Evolutionary conservation across 1,140 invertebrate genomes (phyloP), one percentile per base, ranked within the genome.

Genomic region (Bilobella aurantiaca): DNA sequence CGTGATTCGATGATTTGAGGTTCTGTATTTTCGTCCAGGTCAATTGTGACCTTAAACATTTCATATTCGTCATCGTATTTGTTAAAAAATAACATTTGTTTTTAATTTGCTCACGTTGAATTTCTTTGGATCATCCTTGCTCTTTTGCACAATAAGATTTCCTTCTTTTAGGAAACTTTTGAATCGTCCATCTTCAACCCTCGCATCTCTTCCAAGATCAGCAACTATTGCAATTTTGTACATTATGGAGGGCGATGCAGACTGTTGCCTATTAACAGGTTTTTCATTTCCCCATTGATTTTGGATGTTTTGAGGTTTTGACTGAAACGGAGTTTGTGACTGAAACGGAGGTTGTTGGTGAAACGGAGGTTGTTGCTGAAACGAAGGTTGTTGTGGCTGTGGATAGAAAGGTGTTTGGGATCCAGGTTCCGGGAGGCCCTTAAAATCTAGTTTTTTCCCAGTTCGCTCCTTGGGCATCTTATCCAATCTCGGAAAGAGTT

Each of bases 1-100:
- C 74, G 84, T 0, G 89, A 90, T 34, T 83, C 83, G 0, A 95
- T 74, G 46, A 78, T 74, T 1, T 82, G 78, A 27, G 83, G 79
- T 1, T 78, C 77, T 56, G 75, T 78, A 18, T 67, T 59, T 16
- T 62, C 60, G 58, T 91, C 87, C 87, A 88, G 91, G 28, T 79
- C 78, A 0, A 92, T 77, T 25, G 82, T 49, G 23, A 64, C 66
- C 65, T 67, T 8, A 42, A 12, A 42, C 8, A 42, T 8, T 18
- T 12, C 34, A 42, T 12, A 42, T 42, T n/a, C n/a, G 34, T 12
- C 8, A 42, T 12, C 18, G 18, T 12, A 42, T 42, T 42, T 18
- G 8, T 42, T 18, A 8, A 42, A 18, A 12, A 42, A 42, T 42
- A 42, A 42, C 34, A 42, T 12, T 42, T 42, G 34, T 42, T 42